A percentile compares a stretch with the other conserved stretches of the same genome.
phyloP scores from a whole-genome alignment of 92 coral and sea anemone species.

The Phenganax subtilis region DNA sequence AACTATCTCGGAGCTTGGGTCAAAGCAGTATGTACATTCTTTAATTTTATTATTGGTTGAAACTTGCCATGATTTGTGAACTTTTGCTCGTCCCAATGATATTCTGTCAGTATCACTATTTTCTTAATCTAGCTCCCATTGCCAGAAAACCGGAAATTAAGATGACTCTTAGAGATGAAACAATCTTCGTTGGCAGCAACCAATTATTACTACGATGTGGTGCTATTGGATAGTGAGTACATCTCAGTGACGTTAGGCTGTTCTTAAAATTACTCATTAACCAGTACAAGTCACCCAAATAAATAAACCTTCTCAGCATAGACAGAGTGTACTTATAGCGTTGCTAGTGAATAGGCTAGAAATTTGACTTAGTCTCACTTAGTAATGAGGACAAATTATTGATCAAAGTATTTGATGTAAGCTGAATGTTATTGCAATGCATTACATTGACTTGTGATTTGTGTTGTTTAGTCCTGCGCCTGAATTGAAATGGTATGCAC shows the following conservation, averaged over 20 bases:
- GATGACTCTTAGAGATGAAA: not conserved
- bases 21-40: not conserved
- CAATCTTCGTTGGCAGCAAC: not conserved
- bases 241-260: not conserved
- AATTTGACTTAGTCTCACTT: not conserved
- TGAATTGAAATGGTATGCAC: conserved; percentile 13
- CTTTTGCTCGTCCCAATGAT: too few relatives aligned
- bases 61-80: too few relatives aligned
- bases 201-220: not conserved
- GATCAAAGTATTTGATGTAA: not conserved
- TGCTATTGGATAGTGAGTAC: conserved; percentile 10
- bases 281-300: too few relatives aligned
- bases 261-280: too few relatives aligned
- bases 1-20: not conserved
- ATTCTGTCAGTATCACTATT: not conserved
- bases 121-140: not conserved
- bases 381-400: not conserved
- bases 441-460: not conserved
- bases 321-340: not conserved
- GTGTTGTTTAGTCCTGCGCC: conserved; percentile 17
- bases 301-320: too few relatives aligned
- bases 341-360: not conserved
- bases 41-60: not conserved
- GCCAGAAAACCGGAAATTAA: not conserved
- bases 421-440: not conserved